Percentiles rank a stretch among this genome's conserved stretches.
Evolutionary conservation across 2,888 invertebrate species (phyloP).

Genomic region (Leucophenga montana): DNA sequence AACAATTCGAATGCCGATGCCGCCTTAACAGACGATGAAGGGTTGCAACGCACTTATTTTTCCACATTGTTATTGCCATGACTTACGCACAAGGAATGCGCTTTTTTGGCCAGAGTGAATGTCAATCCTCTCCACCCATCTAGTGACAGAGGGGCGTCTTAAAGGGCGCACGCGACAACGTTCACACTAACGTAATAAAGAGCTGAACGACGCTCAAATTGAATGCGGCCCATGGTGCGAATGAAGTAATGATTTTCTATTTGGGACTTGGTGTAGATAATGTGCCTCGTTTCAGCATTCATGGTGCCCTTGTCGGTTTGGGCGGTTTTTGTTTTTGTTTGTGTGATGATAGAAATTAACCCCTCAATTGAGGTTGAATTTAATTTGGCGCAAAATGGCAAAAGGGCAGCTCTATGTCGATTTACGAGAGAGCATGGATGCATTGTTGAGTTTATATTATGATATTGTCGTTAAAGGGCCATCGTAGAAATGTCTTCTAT

Average conservation of each 20-base stretch:
- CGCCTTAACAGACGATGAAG: conserved; percentile 50
- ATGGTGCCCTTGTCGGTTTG: conserved; percentile 33
- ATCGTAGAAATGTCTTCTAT: conserved; percentile 69
- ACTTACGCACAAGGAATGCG: conserved; percentile 67
- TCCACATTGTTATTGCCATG: conserved; percentile 50
- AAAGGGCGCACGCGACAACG: conserved; percentile 66
- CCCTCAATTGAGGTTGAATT: conserved; percentile 74
- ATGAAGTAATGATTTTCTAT: conserved; percentile 69
- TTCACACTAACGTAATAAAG: conserved; percentile 72
- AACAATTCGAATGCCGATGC: conserved; percentile 28
- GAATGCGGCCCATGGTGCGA: conserved; percentile 70
- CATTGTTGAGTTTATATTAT: conserved; percentile 57
- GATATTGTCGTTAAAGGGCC: conserved; percentile 63
- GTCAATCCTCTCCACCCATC: background rate
- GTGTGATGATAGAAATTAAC: conserved; percentile 71
- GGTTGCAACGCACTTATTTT: conserved; percentile 49
- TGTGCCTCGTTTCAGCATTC: conserved; percentile 38
- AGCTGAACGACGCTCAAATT: conserved; percentile 68
- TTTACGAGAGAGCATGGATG: conserved; percentile 10
- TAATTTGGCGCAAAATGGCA: conserved; percentile 72
- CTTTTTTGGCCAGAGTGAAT: conserved; percentile 37
- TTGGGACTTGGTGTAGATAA: conserved; percentile 66
- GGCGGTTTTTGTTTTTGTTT: conserved; percentile 63
- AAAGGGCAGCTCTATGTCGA: conserved; percentile 35
- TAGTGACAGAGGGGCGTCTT: conserved; percentile 42